Evolutionary conservation across 2,888 invertebrate species (phyloP), one percentile per base, ranked within the genome.

Genomic region (Omphaloscelis lunosa): DNA sequence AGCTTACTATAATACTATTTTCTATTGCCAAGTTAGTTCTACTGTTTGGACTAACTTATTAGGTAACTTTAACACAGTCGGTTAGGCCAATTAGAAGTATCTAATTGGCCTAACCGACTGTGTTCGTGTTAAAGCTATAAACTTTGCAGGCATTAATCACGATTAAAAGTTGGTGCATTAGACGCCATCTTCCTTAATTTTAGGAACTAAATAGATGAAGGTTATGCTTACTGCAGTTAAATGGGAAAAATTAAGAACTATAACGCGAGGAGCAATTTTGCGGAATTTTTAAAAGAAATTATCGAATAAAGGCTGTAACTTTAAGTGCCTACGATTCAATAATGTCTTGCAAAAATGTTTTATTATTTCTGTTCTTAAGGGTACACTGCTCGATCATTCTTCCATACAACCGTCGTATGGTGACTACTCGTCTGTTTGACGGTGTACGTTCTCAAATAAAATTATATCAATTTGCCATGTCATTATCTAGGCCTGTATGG

Each of bases 141-240:
- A 82, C 41, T 85, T 69, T 53, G 73, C 71, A 48, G 39, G 8
- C 68, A 85, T 85, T 83, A 58, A 85, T 83, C 68, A 82, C 34
- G 34, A 66, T 83, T 78, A 82, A 78, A 86, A 82, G 78, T 86
- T 83, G 20, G 41, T 4, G 48, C 56, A 72, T 61, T 63, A 68
- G 45, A 27, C 63, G 62, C 59, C 39, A 68, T 84, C 48, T 71
- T 72, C 41, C 27, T 41, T 58, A 48, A 27, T 68, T 71, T 80
- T 48, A 51, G 58, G 62, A 71, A 82, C 27, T 63, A 27, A 41
- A 48, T 68, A 41, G 62, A 58, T 58, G 0, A 34, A 74, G n/a
- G 29, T 48, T 75, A 61, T 41, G 34, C 17, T 48, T 20, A 39
- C 5, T 17, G 53, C 53, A n/a, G n/a, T 53, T n/a, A n/a, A 53